Evolutionary conservation across 2,797 vertebrate species (phyloP).

Genomic region (Falco cherrug): DNA sequence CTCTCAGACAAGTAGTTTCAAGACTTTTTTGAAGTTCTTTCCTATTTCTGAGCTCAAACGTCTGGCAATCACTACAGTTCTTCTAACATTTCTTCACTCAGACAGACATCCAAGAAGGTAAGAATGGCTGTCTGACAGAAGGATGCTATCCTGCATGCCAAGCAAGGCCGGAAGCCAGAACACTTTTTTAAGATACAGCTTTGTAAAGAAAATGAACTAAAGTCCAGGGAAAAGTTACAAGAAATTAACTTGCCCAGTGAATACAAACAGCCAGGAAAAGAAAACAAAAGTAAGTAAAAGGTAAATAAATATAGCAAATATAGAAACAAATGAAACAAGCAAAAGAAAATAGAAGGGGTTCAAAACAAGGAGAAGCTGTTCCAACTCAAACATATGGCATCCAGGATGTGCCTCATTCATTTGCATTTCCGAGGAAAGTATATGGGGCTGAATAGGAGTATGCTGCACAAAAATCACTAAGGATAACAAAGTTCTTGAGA

Average conservation of each 20-base stretch:
- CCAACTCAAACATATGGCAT: background rate
- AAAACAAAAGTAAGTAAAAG: background rate
- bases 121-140: conserved; percentile 50
- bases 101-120: conserved; percentile 36
- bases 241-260: background rate
- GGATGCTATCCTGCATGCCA: conserved; percentile 29
- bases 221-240: background rate
- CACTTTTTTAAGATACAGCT: background rate
- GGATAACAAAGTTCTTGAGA: background rate
- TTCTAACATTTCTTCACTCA: conserved; percentile 35
- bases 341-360: background rate
- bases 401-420: background rate
- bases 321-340: background rate
- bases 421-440: background rate
- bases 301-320: background rate
- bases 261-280: background rate
- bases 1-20: background rate
- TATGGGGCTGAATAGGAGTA: background rate
- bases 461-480: background rate
- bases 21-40: conserved; percentile 2
- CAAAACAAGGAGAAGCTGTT: background rate
- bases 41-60: background rate
- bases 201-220: background rate
- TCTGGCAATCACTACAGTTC: conserved; percentile 26
- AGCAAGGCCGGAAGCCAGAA: conserved; percentile 42